These are phyloP conservation scores for Lepidochitona cinerea DNA, from an alignment of 2,888 invertebrate genomes.

Conservation along the genomic window DNA sequence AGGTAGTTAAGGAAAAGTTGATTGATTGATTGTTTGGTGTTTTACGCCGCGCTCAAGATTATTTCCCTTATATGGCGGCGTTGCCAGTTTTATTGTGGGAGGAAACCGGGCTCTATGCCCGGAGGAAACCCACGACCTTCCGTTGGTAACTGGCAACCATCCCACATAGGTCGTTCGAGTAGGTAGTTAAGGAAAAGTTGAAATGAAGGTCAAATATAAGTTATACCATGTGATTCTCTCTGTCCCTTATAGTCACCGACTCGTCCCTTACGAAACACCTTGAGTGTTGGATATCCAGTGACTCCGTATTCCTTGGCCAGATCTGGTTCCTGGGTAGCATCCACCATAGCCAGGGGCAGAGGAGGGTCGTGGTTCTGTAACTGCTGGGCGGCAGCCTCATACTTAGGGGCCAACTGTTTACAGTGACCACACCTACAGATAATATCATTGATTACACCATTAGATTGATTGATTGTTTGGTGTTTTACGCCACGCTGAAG, in stretches of 20 bases:
- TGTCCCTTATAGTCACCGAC: slow-evolving; percentile 74
- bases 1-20: no score
- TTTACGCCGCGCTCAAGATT: no score
- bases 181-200: no score
- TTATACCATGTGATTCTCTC: slow-evolving; percentile 67
- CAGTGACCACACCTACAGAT: slow-evolving; percentile 74
- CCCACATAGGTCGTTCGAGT: no score
- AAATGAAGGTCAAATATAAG: no score
- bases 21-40: no score
- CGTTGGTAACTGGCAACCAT: no score
- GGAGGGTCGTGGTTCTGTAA: slow-evolving; percentile 67
- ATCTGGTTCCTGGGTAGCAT: slow-evolving; percentile 73
- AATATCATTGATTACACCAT: background rate
- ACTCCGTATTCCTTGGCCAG: slow-evolving; percentile 72
- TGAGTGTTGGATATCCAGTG: slow-evolving; percentile 74
- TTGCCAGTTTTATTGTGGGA: no score
- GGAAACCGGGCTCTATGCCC: no score
- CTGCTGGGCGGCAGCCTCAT: slow-evolving; percentile 73
- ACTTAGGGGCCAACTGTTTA: slow-evolving; percentile 73
- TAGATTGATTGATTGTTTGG: background rate
- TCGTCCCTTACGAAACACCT: slow-evolving; percentile 72
- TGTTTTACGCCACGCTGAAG: background rate
- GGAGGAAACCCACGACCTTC: no score
- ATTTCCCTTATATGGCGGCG: no score
- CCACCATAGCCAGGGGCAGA: slow-evolving; percentile 74